Conservation (phyloP, 1,140 invertebrate species). For the Bombus balteatus region DNA sequence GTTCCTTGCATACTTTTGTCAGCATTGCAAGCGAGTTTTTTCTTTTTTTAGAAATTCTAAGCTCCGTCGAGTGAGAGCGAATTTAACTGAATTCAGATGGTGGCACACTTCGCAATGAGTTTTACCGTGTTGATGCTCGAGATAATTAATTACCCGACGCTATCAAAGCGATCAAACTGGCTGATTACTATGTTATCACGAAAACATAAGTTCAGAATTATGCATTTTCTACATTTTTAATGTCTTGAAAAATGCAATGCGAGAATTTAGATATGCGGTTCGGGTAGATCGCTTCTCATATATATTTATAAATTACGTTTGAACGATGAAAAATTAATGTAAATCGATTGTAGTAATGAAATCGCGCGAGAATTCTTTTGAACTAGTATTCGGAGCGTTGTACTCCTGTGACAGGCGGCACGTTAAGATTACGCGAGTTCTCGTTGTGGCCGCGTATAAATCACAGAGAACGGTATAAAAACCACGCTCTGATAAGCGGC, state of each 20-base stretch:
- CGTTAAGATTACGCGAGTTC: slow-evolving; percentile 6
- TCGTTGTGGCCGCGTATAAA: slow-evolving; percentile 4
- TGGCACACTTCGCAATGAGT: background rate
- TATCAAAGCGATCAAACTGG: background rate
- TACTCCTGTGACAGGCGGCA: background rate
- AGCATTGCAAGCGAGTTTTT: background rate
- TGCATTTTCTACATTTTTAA: background rate
- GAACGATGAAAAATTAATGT: background rate
- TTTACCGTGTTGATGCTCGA: background rate
- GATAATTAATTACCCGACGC: background rate
- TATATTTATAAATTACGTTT: background rate
- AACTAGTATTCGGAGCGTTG: background rate
- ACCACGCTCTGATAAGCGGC: background rate
- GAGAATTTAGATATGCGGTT: background rate
- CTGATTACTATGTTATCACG: background rate
- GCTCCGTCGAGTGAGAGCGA: background rate
- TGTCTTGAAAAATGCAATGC: background rate
- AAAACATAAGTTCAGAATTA: background rate
- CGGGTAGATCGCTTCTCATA: background rate
- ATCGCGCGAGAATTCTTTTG: background rate
- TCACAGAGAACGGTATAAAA: slow-evolving; percentile 18
- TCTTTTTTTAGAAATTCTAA: slow-evolving; percentile 12
- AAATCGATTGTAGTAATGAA: background rate
- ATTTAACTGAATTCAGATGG: background rate
- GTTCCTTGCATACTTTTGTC: background rate